These are phyloP conservation scores for Glossosoma conforme DNA, from an alignment of 1,140 invertebrate genomes.

Conservation along the genomic window DNA sequence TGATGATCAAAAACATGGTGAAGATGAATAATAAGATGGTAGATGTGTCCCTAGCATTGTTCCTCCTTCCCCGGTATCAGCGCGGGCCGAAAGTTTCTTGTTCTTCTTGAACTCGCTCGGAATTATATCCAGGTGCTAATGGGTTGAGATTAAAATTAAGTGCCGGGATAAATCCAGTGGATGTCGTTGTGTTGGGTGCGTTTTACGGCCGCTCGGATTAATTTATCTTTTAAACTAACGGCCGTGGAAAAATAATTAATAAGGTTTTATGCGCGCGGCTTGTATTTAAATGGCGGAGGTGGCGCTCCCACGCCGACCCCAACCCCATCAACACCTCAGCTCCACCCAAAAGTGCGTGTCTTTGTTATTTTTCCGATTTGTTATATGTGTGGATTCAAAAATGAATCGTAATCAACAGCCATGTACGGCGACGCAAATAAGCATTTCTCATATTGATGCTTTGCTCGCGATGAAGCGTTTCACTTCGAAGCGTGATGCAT, in stretches of 20 bases:
- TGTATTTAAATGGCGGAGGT: constrained; percentile 27
- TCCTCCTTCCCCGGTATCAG: neutral
- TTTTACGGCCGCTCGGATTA: constrained; percentile 32
- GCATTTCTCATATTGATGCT: too few species aligned
- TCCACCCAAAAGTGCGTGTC: too few species aligned
- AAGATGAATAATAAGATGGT: neutral
- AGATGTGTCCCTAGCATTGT: neutral
- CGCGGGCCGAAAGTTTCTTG: constrained; percentile 27
- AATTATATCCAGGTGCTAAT: constrained; percentile 34
- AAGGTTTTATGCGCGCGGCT: constrained; percentile 28
- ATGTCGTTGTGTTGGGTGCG: constrained; percentile 31
- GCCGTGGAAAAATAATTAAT: constrained; percentile 33
- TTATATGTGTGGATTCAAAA: too few species aligned
- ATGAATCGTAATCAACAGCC: too few species aligned
- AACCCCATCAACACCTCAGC: too few species aligned
- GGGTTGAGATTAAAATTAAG: constrained; percentile 33
- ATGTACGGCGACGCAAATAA: too few species aligned
- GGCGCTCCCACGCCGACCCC: constrained; percentile 13
- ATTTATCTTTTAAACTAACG: constrained; percentile 31
- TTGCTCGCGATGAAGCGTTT: too few species aligned
- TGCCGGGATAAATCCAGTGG: constrained; percentile 30
- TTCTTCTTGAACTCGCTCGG: constrained; percentile 11
- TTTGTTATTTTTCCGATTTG: too few species aligned
- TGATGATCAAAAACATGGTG: constrained; percentile 5
- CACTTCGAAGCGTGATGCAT: too few species aligned